phyloP scores from a whole-genome alignment of 2,888 invertebrate species.

The Heterodera filipjevi region DNA sequence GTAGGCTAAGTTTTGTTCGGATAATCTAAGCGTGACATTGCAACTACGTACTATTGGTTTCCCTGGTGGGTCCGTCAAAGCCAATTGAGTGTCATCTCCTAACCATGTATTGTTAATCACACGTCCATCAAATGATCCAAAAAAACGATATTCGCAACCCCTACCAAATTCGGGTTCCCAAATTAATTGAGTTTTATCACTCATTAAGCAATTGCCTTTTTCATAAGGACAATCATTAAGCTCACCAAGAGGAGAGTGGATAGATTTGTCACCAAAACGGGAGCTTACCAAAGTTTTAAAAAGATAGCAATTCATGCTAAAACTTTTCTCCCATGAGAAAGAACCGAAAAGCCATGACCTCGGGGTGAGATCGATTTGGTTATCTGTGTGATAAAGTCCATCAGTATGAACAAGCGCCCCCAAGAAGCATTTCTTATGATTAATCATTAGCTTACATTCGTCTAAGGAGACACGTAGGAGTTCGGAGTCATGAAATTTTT shows the following conservation, averaged over 20 bases:
- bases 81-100: neutral
- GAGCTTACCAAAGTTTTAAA: neutral
- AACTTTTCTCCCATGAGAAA: neutral
- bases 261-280: slow-evolving; percentile 7
- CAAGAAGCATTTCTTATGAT: neutral
- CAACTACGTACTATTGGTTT: neutral
- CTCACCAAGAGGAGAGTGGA: neutral
- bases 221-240: neutral
- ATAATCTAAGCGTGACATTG: neutral
- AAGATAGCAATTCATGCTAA: neutral
- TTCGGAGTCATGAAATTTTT: slow-evolving; percentile 7
- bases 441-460: slow-evolving; percentile 11
- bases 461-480: neutral
- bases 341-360: slow-evolving; percentile 5
- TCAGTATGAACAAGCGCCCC: neutral
- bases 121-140: neutral
- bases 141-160: neutral
- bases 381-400: neutral
- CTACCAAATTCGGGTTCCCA: neutral
- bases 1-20: slow-evolving; percentile 3
- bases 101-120: slow-evolving; percentile 2
- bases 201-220: neutral
- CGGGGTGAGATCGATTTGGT: neutral
- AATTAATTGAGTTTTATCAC: slow-evolving; percentile 10
- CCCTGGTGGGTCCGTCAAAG: neutral